phyloP scores from a whole-genome alignment of 2,113 vertebrate genomes.

The Arenaria interpres region DNA sequence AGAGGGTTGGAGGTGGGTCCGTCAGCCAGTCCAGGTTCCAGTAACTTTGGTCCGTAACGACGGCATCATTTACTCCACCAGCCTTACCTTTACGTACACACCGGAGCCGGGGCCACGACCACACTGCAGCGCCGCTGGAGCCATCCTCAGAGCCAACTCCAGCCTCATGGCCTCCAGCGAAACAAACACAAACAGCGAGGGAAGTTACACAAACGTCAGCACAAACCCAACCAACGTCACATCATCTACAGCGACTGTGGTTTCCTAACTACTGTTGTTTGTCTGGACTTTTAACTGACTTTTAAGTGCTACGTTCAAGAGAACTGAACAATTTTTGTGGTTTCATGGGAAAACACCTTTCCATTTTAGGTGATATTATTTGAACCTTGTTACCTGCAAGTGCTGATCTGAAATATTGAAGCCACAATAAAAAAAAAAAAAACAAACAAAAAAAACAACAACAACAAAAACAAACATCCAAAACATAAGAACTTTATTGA shows the following conservation, averaged over 20 bases:
- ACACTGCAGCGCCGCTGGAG: slow-evolving; percentile 96
- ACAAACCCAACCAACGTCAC: slow-evolving; percentile 88
- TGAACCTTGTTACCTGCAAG: slow-evolving; percentile 76
- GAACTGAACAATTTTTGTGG: slow-evolving; percentile 82
- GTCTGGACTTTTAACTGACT: slow-evolving; percentile 76
- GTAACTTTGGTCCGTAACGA: slow-evolving; percentile 98
- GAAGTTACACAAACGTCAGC: slow-evolving; percentile 86
- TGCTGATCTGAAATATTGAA: slow-evolving; percentile 76
- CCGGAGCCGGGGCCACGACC: slow-evolving; percentile 96
- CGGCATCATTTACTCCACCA: slow-evolving; percentile 99
- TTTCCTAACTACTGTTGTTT: slow-evolving; percentile 90
- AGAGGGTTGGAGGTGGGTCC: slow-evolving; percentile 98
- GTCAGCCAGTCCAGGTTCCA: slow-evolving; percentile 97
- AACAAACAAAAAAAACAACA: background rate
- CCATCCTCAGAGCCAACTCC: slow-evolving; percentile 91
- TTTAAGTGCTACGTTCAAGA: slow-evolving; percentile 81
- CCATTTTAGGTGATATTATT: slow-evolving; percentile 72
- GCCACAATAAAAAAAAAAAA: slow-evolving; percentile 78
- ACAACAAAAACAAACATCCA: slow-evolving; percentile 59
- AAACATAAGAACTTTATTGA: slow-evolving; percentile 75
- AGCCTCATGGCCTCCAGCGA: slow-evolving; percentile 86
- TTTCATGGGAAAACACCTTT: slow-evolving; percentile 81
- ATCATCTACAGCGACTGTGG: slow-evolving; percentile 90
- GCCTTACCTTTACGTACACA: slow-evolving; percentile 98
- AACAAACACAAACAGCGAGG: slow-evolving; percentile 81